Evolutionary conservation across 2,888 invertebrate species (phyloP), one percentile per base, ranked within the genome.

Genomic region (Julus scandinavius): DNA sequence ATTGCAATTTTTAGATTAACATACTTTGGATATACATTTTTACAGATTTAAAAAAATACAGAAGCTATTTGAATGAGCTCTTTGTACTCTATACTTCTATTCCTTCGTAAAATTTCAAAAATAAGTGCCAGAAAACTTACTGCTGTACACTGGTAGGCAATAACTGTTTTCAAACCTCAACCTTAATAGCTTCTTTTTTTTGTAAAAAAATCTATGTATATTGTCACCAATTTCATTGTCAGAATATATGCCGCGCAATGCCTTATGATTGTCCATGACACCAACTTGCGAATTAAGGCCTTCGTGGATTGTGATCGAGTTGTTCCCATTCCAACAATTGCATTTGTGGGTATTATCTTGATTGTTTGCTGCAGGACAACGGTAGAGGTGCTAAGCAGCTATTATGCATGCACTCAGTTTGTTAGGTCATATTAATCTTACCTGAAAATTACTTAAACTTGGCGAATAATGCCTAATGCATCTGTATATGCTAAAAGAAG

Each of bases 341-440:
- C 29, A 40, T 40, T 13, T 38, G 13, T 40, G 38, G 29, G 29
- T 38, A 80, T 80, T 80, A 40, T 29, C 80, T 38, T 80, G 38
- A 80, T 80, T 80, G 80, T 80, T 80, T 38, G 80, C 80, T 80
- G 80, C 80, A 38, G 80, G 38, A 80, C 80, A 80, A 80, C 80
- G 80, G 80, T 38, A 38, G 80, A 38, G 29, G 80, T 5, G 38
- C 80, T 15, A 80, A 80, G 38, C 38, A 38, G 80, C 13, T 15
- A 40, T 80, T 72, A 20, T 72, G 63, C 11, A 72, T 72, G n/a
- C 63, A 29, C 63, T 72, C 20, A 72, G 4, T 80, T 38, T 80
- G 20, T 20, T 20, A 72, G 29, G 72, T 20, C 11, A 29, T 29
- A 20, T 72, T 29, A 20, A 72, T 72, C 2, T 72, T 72, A 20